Conservation (phyloP, 2,797 vertebrate genomes). For the Acipenser oxyrinchus region DNA sequence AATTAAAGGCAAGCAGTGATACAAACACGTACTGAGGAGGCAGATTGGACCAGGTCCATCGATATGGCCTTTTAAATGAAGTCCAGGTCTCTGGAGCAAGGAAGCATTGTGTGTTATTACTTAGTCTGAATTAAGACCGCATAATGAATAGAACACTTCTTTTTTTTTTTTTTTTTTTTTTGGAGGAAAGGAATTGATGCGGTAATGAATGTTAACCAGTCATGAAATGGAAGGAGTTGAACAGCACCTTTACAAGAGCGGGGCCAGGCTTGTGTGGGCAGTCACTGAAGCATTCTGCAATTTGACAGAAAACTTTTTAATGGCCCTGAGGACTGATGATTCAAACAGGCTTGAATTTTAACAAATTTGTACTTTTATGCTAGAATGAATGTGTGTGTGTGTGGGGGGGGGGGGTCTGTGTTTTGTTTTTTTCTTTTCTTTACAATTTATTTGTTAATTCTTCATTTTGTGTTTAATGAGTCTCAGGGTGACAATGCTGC, state of each 20-base stretch:
- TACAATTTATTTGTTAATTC: too few species aligned
- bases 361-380: constrained; percentile 35
- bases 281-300: constrained; percentile 42
- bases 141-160: constrained; percentile 46
- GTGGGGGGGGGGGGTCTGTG: constrained; percentile 6
- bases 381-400: not conserved
- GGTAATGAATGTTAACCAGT: constrained; percentile 66
- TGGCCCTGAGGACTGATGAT: constrained; percentile 44
- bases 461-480: too few species aligned
- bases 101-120: constrained; percentile 33
- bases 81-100: constrained; percentile 28
- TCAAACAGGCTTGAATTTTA: constrained; percentile 37
- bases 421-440: not conserved
- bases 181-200: constrained; percentile 37
- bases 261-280: constrained; percentile 30
- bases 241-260: constrained; percentile 22
- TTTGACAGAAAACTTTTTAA: constrained; percentile 58
- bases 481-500: too few species aligned
- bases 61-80: constrained; percentile 33
- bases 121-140: constrained; percentile 46
- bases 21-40: constrained; percentile 1
- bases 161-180: not conserved
- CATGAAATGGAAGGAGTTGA: constrained; percentile 44
- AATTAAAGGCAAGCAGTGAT: constrained; percentile 21
- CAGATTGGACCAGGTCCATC: constrained; percentile 23